These are phyloP conservation scores for Malurus elegans DNA, from an alignment of 2,113 vertebrate genomes.

Conservation along the genomic window DNA sequence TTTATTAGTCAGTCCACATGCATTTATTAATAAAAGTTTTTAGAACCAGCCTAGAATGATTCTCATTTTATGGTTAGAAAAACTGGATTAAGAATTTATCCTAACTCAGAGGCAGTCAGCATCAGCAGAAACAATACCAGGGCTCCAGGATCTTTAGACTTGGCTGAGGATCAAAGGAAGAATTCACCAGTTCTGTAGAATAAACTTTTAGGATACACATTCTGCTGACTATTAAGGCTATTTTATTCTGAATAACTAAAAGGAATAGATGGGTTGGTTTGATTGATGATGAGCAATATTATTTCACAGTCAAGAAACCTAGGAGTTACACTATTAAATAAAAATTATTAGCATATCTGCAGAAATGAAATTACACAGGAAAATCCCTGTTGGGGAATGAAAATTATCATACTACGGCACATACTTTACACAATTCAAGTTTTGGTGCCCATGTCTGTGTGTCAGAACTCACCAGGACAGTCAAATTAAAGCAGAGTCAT, in stretches of 20 bases:
- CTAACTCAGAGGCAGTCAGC: not conserved
- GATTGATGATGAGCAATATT: not conserved
- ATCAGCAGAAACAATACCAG: not conserved
- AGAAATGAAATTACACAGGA: not conserved
- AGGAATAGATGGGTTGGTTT: not conserved
- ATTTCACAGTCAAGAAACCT: not conserved
- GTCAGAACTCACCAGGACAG: not conserved
- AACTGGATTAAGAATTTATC: constrained; percentile 13
- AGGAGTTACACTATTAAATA: not conserved
- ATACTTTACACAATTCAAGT: accelerated
- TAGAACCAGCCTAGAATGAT: not conserved
- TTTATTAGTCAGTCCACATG: not conserved
- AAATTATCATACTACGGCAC: not conserved
- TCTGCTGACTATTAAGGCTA: not conserved
- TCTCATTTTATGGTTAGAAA: constrained; percentile 1
- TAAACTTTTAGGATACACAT: not conserved
- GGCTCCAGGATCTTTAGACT: not conserved
- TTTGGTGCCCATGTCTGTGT: not conserved
- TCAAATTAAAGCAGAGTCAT: not conserved
- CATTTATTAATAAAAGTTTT: not conserved
- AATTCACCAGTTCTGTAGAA: not conserved
- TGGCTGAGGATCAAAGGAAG: not conserved
- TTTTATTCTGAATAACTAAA: not conserved
- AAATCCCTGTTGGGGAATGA: not conserved
- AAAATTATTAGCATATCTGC: not conserved